Evolutionary conservation across 2,113 vertebrate genomes (phyloP).

Genomic region (Edolisoma coerulescens): DNA sequence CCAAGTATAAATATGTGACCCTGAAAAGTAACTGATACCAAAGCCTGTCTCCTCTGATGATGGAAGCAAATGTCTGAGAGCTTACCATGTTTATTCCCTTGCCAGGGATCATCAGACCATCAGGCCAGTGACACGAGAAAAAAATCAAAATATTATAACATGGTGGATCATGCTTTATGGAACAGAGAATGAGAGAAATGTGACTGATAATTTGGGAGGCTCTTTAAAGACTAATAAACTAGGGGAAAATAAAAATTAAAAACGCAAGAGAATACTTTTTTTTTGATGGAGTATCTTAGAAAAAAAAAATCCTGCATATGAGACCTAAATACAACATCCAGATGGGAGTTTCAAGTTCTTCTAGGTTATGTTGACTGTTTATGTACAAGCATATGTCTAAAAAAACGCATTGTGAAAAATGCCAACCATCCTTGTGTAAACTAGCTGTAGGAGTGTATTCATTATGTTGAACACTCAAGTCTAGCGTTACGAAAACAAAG

Average conservation of each 20-base stretch:
- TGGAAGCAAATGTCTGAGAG: not conserved
- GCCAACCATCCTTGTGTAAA: not conserved
- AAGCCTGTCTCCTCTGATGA: not conserved
- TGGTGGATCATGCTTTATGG: not conserved
- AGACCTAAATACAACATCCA: not conserved
- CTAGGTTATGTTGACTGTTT: not conserved
- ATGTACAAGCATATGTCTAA: not conserved
- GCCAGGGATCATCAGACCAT: not conserved
- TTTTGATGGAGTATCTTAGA: not conserved
- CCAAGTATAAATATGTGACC: not conserved
- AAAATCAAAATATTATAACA: not conserved
- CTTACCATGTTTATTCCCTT: not conserved
- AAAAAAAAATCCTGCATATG: not conserved
- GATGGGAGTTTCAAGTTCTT: not conserved
- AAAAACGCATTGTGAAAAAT: conserved; percentile 3
- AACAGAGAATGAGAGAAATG: not conserved
- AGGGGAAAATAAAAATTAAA: not conserved
- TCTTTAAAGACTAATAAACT: not conserved
- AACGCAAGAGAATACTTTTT: not conserved
- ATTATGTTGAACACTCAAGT: not conserved
- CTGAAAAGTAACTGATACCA: not conserved
- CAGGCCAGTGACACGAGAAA: not conserved
- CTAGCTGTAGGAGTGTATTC: not conserved
- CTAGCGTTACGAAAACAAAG: conserved; percentile 5
- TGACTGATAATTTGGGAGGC: not conserved